phyloP scores from a whole-genome alignment of 2,888 invertebrate genomes.

The Dioctria linearis region DNA sequence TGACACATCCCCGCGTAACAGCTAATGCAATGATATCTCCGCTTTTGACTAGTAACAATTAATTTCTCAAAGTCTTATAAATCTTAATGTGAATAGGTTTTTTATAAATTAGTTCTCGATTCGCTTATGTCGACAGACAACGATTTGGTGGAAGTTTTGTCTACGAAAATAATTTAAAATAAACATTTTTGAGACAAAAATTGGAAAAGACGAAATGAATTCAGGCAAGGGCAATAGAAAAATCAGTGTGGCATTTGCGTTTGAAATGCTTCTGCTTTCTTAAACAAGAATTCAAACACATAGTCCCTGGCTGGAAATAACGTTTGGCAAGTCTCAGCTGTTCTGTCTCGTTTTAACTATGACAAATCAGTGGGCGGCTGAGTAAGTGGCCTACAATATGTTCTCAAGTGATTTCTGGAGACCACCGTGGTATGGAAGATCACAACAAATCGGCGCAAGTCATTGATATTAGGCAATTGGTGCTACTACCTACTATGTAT shows the following conservation, averaged over 20 bases:
- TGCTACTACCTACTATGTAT: no score
- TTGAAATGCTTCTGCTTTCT: background rate
- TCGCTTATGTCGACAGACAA: background rate
- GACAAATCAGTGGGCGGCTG: background rate
- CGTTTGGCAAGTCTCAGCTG: background rate
- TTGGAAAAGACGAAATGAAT: background rate
- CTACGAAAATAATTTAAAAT: background rate
- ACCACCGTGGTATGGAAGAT: background rate
- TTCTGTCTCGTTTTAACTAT: background rate
- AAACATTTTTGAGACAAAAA: background rate
- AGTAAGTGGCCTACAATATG: background rate
- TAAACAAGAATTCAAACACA: background rate
- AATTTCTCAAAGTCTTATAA: background rate
- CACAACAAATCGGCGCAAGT: no score
- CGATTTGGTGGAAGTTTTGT: background rate
- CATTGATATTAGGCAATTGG: no score
- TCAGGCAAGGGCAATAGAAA: slow-evolving; percentile 4
- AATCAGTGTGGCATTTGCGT: slow-evolving; percentile 11
- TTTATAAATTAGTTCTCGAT: background rate
- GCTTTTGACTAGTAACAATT: background rate
- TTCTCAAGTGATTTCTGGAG: background rate
- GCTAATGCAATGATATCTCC: background rate
- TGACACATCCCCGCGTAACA: background rate
- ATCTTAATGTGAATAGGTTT: background rate
- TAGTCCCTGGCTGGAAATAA: background rate